Conservation (phyloP, 1,140 invertebrate species). For the Melanaphis sacchari region DNA sequence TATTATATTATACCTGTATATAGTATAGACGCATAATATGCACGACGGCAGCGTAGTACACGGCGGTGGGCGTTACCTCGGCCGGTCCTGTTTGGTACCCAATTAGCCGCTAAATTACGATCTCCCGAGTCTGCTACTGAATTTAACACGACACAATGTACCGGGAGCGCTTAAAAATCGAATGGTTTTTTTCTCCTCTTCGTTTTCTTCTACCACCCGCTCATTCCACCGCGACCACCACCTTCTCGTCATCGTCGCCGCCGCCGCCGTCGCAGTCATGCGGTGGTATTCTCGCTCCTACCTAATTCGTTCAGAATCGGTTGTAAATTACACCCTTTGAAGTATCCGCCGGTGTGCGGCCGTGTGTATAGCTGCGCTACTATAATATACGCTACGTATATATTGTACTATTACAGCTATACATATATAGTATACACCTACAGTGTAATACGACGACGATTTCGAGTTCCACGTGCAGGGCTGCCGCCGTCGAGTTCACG, state of each 20-base stretch:
- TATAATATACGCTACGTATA: not conserved
- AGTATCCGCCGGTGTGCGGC: slow-evolving; percentile 13
- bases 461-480: slow-evolving; percentile 7
- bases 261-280: not conserved
- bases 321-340: slow-evolving; percentile 54
- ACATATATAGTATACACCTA: not conserved
- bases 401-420: not conserved
- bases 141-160: slow-evolving; percentile 46
- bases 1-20: slow-evolving; percentile 22
- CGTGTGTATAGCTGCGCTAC: not conserved
- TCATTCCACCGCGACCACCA: not conserved
- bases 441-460: not conserved
- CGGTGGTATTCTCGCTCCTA: not conserved
- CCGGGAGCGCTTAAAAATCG: slow-evolving; percentile 44
- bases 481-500: not conserved
- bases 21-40: slow-evolving; percentile 21
- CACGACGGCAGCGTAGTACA: not conserved
- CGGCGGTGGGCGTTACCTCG: slow-evolving; percentile 41
- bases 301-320: slow-evolving; percentile 30
- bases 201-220: not conserved
- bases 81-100: slow-evolving; percentile 47
- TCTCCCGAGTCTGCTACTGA: slow-evolving; percentile 45
- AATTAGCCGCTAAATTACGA: slow-evolving; percentile 55
- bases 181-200: slow-evolving; percentile 9
- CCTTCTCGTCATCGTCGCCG: not conserved